These are phyloP conservation scores for Lota lota DNA, from an alignment of 2,113 vertebrate species.

Conservation along the genomic window DNA sequence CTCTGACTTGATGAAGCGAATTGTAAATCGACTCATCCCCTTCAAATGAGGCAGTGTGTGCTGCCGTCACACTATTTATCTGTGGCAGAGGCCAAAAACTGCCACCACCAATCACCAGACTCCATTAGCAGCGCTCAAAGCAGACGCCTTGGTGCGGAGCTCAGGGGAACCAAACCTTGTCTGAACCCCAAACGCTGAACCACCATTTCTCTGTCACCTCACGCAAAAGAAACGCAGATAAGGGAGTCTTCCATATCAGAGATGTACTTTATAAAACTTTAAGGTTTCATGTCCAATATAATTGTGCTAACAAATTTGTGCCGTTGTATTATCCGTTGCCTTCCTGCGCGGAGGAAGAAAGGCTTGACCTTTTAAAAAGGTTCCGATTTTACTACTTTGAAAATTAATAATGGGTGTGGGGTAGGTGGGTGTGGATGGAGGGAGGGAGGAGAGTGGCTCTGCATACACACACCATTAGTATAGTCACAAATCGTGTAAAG, in stretches of 20 bases:
- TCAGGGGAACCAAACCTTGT: neutral
- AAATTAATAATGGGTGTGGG: constrained; percentile 30
- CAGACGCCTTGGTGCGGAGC: too few relatives aligned
- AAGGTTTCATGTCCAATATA: constrained; percentile 15
- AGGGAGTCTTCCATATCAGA: constrained; percentile 4
- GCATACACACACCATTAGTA: neutral
- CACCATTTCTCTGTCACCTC: too few relatives aligned
- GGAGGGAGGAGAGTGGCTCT: constrained; percentile 17
- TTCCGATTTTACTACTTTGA: constrained; percentile 23
- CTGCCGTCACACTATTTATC: too few relatives aligned
- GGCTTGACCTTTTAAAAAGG: constrained; percentile 33
- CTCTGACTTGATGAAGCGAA: too few relatives aligned
- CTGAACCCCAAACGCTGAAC: neutral
- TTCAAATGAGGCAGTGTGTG: too few relatives aligned
- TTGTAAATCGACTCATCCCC: too few relatives aligned
- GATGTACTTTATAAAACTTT: neutral
- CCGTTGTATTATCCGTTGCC: constrained; percentile 17
- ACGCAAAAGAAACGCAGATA: neutral
- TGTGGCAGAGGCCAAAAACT: too few relatives aligned
- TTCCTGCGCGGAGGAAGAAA: constrained; percentile 18
- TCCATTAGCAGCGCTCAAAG: too few relatives aligned
- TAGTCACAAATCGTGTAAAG: too few relatives aligned
- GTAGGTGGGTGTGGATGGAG: neutral
- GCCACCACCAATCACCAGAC: too few relatives aligned
- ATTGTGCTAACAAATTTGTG: constrained; percentile 23